Evolutionary conservation across 2,888 invertebrate genomes (phyloP), one percentile per base, ranked within the genome.

Genomic region (Drosophila colorata): DNA sequence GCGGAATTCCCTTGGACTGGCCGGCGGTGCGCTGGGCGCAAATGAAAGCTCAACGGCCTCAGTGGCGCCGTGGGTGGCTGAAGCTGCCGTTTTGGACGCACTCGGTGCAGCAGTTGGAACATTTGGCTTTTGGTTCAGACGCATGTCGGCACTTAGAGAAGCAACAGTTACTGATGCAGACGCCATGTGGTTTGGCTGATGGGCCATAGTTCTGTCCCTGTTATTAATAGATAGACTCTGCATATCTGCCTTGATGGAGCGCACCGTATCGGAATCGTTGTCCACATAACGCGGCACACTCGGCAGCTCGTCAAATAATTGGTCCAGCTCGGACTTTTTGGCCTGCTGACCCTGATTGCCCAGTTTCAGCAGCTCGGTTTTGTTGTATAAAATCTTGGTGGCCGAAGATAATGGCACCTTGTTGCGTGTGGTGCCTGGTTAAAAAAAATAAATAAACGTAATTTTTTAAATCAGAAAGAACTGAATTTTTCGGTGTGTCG

Each of bases 281-380:
- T 78, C 44, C 33, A 65, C 72, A 41, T 57, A 58, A 4, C 52
- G 60, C 9, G 84, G 88, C 25, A 87, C 80, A 14, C 38, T 58
- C 8, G 84, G 88, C 43, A 85, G 47, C 7, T 83, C 80, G 0
- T 86, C 76, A 9, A 88, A 70, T 7, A 84, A 14, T 23, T 57
- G 37, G 0, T 87, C 88, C 28, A 88, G 14, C 14, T 80, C 73
- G 0, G 74, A 55, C 16, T 64, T 74, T 8, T 44, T 44, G 0
- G 18, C 4, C 18, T 41, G 14, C 28, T 55, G 47, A 4, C 41
- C 9, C 4, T 47, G 20, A 2, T 8, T 28, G 5, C 59, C 55
- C 6, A 78, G 13, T 8, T 68, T 43, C 1, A 72, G 43, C 11
- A 74, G 53, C n/a, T 78, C 53, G 0, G 73, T 59, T 23, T 66